Conservation (phyloP, 2,797 vertebrate genomes). For the Macropus fuliginosus region DNA sequence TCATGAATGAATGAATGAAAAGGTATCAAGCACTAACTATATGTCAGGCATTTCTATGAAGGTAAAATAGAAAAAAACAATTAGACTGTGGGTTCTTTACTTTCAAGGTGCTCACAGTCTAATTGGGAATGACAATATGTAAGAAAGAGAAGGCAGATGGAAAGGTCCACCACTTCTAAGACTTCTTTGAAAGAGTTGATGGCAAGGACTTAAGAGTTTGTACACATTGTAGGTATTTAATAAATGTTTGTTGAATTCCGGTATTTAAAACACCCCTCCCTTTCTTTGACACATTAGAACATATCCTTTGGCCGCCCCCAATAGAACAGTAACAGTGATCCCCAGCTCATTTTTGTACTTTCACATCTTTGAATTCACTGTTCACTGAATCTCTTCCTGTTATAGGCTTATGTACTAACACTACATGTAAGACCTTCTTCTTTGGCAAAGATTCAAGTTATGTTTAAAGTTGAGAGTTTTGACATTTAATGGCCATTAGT, state of each 20-base stretch:
- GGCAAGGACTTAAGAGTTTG: background rate
- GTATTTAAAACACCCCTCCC: background rate
- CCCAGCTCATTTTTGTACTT: background rate
- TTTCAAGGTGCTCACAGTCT: background rate
- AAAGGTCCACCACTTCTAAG: background rate
- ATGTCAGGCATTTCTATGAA: background rate
- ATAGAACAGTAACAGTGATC: background rate
- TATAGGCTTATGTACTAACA: background rate
- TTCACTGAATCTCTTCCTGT: background rate
- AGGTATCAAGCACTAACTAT: background rate
- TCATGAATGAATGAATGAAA: background rate
- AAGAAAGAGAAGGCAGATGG: background rate
- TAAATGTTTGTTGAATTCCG: background rate
- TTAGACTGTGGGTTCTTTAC: background rate
- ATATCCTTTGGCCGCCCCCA: background rate
- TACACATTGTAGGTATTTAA: background rate
- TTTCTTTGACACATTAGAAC: background rate
- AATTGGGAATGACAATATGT: background rate
- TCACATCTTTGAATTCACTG: background rate
- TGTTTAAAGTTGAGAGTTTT: slow-evolving; percentile 7
- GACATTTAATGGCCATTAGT: slow-evolving; percentile 42
- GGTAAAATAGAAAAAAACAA: background rate
- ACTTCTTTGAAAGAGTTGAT: background rate
- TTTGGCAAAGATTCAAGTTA: slow-evolving; percentile 31
- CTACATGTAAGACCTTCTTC: background rate